phyloP scores from a whole-genome alignment of 1,140 invertebrate genomes.

The Lepidostoma basale region DNA sequence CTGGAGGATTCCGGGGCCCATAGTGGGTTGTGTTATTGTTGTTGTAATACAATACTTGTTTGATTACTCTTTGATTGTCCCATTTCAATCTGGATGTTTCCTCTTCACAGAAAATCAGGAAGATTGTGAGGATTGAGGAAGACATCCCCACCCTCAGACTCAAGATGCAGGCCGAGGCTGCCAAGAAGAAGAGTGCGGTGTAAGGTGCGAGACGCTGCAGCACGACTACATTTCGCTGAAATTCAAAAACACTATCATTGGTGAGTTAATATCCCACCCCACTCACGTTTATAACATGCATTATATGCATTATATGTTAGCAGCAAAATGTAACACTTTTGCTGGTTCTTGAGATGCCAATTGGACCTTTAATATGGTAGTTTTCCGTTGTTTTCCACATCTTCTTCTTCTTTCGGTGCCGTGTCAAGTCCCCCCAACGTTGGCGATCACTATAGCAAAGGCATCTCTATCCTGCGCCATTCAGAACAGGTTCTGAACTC shows the following conservation, averaged over 20 bases:
- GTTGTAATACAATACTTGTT: too few relatives aligned
- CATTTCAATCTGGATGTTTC: too few relatives aligned
- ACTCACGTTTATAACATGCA: too few relatives aligned
- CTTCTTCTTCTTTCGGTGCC: too few relatives aligned
- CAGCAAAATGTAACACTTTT: not conserved
- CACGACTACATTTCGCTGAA: not conserved
- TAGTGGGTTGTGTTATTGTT: too few relatives aligned
- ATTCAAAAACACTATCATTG: not conserved
- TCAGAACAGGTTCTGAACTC: too few relatives aligned
- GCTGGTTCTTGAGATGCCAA: not conserved
- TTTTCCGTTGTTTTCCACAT: not conserved
- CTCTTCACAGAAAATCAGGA: conserved; percentile 75
- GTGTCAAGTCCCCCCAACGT: too few relatives aligned
- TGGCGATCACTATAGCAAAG: too few relatives aligned
- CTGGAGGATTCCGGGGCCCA: too few relatives aligned
- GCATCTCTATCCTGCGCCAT: too few relatives aligned
- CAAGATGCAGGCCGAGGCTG: conserved; percentile 71
- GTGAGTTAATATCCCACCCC: too few relatives aligned
- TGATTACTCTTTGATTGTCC: too few relatives aligned
- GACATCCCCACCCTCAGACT: conserved; percentile 74
- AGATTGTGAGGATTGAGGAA: conserved; percentile 81
- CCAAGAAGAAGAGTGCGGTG: conserved; percentile 39
- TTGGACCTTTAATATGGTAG: not conserved
- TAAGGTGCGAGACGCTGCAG: conserved; percentile 3
- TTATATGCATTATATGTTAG: not conserved